Conservation (phyloP, 2,113 vertebrate genomes). For the Percopsis transmontana region DNA sequence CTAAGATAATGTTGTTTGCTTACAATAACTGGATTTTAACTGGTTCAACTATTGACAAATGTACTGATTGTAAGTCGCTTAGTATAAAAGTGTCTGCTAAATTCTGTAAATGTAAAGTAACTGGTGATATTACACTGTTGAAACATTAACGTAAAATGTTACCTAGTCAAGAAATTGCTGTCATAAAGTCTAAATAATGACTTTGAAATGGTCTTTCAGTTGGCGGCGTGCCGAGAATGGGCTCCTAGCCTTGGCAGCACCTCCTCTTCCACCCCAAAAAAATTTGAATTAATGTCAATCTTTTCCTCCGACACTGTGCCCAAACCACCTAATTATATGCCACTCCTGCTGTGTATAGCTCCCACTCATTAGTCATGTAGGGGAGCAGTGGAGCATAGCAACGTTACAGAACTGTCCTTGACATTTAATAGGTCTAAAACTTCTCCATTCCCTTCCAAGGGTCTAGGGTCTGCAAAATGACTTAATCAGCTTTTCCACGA, state of each 20-base stretch:
- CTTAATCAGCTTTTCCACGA: conserved; percentile 19
- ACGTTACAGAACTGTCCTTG: conserved; percentile 19
- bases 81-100: too few relatives aligned
- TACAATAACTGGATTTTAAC: too few relatives aligned
- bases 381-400: conserved; percentile 11
- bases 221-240: neutral
- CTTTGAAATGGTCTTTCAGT: conserved; percentile 18
- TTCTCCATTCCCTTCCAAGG: conserved; percentile 17
- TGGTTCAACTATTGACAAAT: too few relatives aligned
- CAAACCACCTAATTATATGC: conserved; percentile 23
- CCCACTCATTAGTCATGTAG: conserved; percentile 19
- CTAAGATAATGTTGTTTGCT: too few relatives aligned
- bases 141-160: too few relatives aligned
- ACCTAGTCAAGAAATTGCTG: too few relatives aligned
- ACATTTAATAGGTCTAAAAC: conserved; percentile 52
- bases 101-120: too few relatives aligned
- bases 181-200: too few relatives aligned
- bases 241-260: neutral
- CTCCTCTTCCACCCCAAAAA: neutral
- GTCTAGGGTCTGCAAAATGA: conserved; percentile 17
- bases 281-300: conserved; percentile 1
- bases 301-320: conserved; percentile 6
- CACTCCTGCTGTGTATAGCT: neutral
- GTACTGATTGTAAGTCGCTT: too few relatives aligned
- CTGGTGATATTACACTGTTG: too few relatives aligned